phyloP scores from a whole-genome alignment of 2,797 vertebrate species.

The Rhabdophis nuchalis region DNA sequence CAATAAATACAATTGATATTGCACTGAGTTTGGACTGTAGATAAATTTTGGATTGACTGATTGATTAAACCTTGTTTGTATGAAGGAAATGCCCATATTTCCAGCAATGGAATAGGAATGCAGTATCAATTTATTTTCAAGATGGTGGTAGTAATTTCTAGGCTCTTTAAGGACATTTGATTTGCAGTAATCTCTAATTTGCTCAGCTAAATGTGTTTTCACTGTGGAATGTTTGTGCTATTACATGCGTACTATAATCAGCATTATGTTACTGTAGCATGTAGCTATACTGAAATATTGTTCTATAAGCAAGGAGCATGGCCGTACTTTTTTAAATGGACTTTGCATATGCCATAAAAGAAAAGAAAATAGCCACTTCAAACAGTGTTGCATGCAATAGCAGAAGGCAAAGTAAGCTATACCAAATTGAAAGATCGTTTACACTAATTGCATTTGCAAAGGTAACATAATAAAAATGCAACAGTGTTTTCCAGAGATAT shows the following conservation, averaged over 20 bases:
- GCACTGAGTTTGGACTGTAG: not conserved
- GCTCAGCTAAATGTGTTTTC: slow-evolving; percentile 2
- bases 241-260: slow-evolving; percentile 26
- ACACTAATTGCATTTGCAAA: not conserved
- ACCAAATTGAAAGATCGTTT: not conserved
- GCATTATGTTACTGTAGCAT: not conserved
- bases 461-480: not conserved
- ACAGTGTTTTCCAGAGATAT: not conserved
- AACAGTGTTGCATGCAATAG: not conserved
- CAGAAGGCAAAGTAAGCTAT: not conserved
- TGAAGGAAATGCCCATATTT: not conserved
- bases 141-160: not conserved
- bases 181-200: not conserved
- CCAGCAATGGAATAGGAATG: not conserved
- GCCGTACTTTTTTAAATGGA: not conserved
- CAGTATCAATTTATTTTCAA: not conserved
- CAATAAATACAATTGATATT: not conserved
- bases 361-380: not conserved
- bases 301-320: slow-evolving; percentile 5
- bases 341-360: not conserved
- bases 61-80: not conserved
- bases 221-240: not conserved
- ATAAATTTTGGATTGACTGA: not conserved
- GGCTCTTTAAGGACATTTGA: not conserved
- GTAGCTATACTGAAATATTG: not conserved